phyloP scores from a whole-genome alignment of 2,888 invertebrate genomes.

The Pterostichus madidus region DNA sequence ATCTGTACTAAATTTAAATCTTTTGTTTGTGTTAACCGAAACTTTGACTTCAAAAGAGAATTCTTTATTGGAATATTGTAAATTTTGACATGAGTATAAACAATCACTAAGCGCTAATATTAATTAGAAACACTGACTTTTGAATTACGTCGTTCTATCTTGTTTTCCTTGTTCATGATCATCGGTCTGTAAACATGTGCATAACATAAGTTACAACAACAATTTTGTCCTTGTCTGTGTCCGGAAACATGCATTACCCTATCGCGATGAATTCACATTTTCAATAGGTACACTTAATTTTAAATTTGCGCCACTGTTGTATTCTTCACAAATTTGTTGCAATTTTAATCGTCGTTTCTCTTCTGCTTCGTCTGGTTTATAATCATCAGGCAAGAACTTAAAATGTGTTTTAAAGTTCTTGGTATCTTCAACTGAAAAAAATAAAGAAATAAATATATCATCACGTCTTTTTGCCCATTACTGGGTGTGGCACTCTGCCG shows the following conservation, averaged over 20 bases:
- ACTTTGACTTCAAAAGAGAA: slow-evolving; percentile 30
- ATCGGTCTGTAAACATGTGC: slow-evolving; percentile 63
- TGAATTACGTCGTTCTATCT: slow-evolving; percentile 34
- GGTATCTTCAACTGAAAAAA: slow-evolving; percentile 44
- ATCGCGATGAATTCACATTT: slow-evolving; percentile 7
- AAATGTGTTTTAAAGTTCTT: slow-evolving; percentile 30
- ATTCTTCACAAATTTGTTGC: slow-evolving; percentile 38
- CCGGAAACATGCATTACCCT: slow-evolving; percentile 62
- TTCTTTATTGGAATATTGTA: slow-evolving; percentile 21
- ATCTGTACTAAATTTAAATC: slow-evolving; percentile 45
- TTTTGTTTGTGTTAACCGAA: slow-evolving; percentile 47
- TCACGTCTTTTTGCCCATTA: no score
- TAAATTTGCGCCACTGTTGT: slow-evolving; percentile 29
- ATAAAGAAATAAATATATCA: no score
- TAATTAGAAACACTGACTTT: slow-evolving; percentile 35
- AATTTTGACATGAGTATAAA: slow-evolving; percentile 23
- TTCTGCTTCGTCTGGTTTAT: slow-evolving; percentile 11
- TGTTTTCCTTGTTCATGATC: slow-evolving; percentile 42
- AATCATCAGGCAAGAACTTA: slow-evolving; percentile 20
- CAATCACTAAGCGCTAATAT: neutral
- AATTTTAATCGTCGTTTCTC: neutral
- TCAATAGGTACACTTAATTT: slow-evolving; percentile 1
- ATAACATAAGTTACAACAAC: slow-evolving; percentile 57
- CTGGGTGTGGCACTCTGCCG: no score
- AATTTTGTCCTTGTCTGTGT: slow-evolving; percentile 54